Percentiles rank a stretch among this genome's conserved stretches.
These are phyloP conservation scores for Polyommatus iphigenia DNA, from an alignment of 2,888 invertebrate genomes.

Conservation along the genomic window DNA sequence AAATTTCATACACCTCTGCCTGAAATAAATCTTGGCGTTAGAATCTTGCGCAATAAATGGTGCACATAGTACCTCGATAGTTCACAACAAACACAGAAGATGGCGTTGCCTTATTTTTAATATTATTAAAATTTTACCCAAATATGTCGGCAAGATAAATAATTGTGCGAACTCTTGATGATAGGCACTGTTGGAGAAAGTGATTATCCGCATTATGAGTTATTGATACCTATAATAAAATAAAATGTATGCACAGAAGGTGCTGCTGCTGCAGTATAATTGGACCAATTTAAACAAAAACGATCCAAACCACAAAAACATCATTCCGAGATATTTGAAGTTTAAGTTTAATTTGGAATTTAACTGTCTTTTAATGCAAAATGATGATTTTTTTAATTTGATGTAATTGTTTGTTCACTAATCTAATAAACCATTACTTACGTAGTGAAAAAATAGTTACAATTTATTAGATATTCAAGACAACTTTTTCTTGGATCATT, in stretches of 20 bases:
- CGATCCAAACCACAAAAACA: too few relatives aligned
- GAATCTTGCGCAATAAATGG: neutral
- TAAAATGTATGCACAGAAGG: neutral
- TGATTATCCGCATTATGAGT: neutral
- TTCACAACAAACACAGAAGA: constrained; percentile 5
- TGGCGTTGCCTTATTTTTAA: constrained; percentile 3
- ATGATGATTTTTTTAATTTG: too few relatives aligned
- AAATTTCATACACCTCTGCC: neutral
- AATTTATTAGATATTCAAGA: too few relatives aligned
- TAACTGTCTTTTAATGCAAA: too few relatives aligned
- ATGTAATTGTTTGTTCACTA: too few relatives aligned
- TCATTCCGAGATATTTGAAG: too few relatives aligned
- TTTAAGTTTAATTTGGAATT: too few relatives aligned
- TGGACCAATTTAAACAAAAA: too few relatives aligned
- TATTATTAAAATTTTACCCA: neutral
- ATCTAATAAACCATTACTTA: too few relatives aligned
- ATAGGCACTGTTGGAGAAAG: neutral
- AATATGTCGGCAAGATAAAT: neutral
- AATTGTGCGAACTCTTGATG: neutral
- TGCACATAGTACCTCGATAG: neutral
- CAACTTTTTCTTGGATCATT: too few relatives aligned
- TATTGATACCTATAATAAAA: neutral
- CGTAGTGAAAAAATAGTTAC: too few relatives aligned
- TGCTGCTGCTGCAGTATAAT: too few relatives aligned
- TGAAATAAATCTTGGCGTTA: constrained; percentile 10